These are phyloP conservation scores for Zingel zingel DNA, from an alignment of 2,113 vertebrate species.

Conservation along the genomic window DNA sequence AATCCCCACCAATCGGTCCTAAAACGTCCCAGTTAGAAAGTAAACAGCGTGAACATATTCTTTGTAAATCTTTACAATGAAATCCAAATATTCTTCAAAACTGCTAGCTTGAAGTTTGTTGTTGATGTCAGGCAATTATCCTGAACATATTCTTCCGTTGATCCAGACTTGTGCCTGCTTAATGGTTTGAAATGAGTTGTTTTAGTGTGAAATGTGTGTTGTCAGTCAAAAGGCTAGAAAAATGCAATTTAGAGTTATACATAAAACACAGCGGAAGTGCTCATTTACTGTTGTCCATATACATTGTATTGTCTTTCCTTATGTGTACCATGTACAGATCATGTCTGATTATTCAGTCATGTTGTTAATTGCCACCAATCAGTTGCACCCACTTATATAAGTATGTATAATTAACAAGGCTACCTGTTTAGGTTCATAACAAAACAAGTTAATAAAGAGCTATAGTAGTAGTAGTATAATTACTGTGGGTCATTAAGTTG, in stretches of 20 bases:
- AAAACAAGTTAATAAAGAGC: slow-evolving; percentile 34
- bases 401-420: slow-evolving; percentile 12
- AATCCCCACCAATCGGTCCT: no score
- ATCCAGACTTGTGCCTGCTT: not conserved
- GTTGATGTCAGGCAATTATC: no score
- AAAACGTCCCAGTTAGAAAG: no score
- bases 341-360: not conserved
- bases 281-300: not conserved
- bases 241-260: not conserved
- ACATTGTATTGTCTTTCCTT: not conserved
- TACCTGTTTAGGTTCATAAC: slow-evolving; percentile 20
- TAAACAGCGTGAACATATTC: no score
- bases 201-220: not conserved
- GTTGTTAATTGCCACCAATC: not conserved
- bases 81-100: no score
- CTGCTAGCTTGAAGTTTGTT: no score
- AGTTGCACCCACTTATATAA: not conserved
- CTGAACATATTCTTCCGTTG: no score
- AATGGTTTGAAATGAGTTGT: not conserved
- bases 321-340: not conserved
- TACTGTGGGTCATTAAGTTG: slow-evolving; percentile 45
- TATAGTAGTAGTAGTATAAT: slow-evolving; percentile 39
- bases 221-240: not conserved
- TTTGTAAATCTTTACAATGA: no score
- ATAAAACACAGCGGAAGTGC: not conserved